phyloP scores from a whole-genome alignment of 2,113 vertebrate genomes.

The Chamaetylas fuelleborni region DNA sequence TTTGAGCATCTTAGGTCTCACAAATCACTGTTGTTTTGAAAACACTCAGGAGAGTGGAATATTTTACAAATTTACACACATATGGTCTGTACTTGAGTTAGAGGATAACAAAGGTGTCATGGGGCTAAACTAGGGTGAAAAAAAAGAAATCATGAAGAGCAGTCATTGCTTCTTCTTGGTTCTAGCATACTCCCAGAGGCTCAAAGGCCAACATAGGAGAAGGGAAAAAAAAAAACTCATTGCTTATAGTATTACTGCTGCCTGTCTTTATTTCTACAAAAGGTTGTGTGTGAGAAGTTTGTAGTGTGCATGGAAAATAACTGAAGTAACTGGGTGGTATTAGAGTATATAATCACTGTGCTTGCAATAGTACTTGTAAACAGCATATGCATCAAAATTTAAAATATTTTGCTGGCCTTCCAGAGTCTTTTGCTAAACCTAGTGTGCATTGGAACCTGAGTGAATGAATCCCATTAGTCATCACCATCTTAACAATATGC shows the following conservation, averaged over 20 bases:
- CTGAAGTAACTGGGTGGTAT: neutral
- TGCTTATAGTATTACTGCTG: conserved; percentile 11
- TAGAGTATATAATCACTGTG: conserved; percentile 8
- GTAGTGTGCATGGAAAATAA: conserved; percentile 23
- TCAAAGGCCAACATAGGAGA: neutral
- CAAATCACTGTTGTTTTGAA: neutral
- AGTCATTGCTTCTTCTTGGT: neutral
- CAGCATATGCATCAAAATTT: conserved; percentile 58
- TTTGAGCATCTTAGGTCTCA: neutral
- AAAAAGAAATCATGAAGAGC: neutral
- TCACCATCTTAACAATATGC: conserved; percentile 69
- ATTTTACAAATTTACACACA: neutral
- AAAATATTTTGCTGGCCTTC: conserved; percentile 42
- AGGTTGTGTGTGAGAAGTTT: neutral
- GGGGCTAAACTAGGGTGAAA: neutral
- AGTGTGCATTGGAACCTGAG: conserved; percentile 76
- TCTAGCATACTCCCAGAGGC: neutral
- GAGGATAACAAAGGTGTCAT: neutral
- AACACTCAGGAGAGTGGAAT: conserved; percentile 11
- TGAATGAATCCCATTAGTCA: conserved; percentile 65
- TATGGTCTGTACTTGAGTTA: neutral
- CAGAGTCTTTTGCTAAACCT: conserved; percentile 63
- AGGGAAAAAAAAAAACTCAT: conserved; percentile 34
- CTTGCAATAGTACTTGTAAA: conserved; percentile 54
- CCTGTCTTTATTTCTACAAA: neutral